These are phyloP conservation scores for Drosophila formosana DNA, from an alignment of 2,888 invertebrate genomes.

Conservation along the genomic window DNA sequence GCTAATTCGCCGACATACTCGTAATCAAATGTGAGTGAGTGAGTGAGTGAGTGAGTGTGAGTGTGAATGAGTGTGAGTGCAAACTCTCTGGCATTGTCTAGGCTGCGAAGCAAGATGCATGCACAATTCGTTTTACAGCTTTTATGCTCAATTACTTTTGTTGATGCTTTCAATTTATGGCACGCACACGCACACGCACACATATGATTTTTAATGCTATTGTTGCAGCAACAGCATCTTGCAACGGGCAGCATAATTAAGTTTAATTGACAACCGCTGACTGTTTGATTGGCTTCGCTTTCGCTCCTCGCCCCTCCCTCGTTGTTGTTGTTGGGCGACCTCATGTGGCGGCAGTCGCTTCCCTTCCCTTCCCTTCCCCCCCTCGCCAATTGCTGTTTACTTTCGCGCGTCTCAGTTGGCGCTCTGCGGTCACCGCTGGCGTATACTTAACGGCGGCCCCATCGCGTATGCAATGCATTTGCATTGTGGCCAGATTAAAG, in stretches of 20 bases:
- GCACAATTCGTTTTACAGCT: constrained; percentile 43
- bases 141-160: constrained; percentile 71
- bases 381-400: not conserved
- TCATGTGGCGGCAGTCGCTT: constrained; percentile 12
- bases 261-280: constrained; percentile 80
- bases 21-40: not conserved
- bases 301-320: not conserved
- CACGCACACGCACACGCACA: constrained; percentile 14
- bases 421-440: constrained; percentile 18
- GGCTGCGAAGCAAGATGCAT: constrained; percentile 34
- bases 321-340: constrained; percentile 9
- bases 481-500: constrained; percentile 3
- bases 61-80: constrained; percentile 1
- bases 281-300: constrained; percentile 71
- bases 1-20: not conserved
- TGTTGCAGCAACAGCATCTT: constrained; percentile 54
- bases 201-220: constrained; percentile 42
- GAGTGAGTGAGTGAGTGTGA: not conserved
- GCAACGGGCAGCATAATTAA: constrained; percentile 74
- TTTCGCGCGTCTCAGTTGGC: not conserved
- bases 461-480: constrained; percentile 24
- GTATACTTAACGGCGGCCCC: constrained; percentile 40
- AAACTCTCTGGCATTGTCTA: constrained; percentile 29
- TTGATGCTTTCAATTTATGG: constrained; percentile 59
- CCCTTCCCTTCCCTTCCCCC: not conserved